A percentile compares a stretch with the other conserved stretches of the same genome.
phyloP scores from a whole-genome alignment of 1,140 invertebrate species.

The Ips typographus region DNA sequence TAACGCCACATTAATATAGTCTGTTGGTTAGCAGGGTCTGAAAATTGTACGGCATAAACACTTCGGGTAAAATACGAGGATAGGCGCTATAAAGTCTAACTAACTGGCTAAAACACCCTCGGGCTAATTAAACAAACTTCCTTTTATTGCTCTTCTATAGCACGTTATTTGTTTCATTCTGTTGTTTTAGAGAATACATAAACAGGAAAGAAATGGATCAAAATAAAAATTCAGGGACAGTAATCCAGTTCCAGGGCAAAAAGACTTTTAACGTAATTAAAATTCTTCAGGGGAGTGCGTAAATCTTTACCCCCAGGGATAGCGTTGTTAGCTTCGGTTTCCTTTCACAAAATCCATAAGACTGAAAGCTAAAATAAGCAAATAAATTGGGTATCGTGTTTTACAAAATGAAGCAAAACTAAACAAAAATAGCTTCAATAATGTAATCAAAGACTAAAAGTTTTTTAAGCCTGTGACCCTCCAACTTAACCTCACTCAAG shows the following conservation, averaged over 20 bases:
- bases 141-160: neutral
- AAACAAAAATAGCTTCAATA: too few species aligned
- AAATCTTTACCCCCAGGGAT: conserved; percentile 14
- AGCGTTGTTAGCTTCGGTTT: too few species aligned
- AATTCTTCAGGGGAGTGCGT: conserved; percentile 32
- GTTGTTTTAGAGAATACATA: neutral
- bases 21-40: conserved; percentile 22
- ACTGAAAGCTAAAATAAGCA: too few species aligned
- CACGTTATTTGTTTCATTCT: neutral
- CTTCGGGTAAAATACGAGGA: conserved; percentile 9
- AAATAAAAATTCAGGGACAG: conserved; percentile 17
- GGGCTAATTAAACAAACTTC: neutral
- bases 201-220: conserved; percentile 7
- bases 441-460: too few species aligned
- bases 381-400: too few species aligned
- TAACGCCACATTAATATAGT: conserved; percentile 35
- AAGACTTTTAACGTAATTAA: conserved; percentile 33
- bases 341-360: too few species aligned
- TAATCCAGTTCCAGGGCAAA: conserved; percentile 13
- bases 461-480: too few species aligned
- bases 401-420: too few species aligned
- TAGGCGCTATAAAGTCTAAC: conserved; percentile 5
- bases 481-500: too few species aligned
- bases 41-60: conserved; percentile 24
- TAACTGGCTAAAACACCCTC: neutral